Base-by-base conservation (phyloP, 92 coral and sea anemone species). In the Parazoanthus swiftii region DNA sequence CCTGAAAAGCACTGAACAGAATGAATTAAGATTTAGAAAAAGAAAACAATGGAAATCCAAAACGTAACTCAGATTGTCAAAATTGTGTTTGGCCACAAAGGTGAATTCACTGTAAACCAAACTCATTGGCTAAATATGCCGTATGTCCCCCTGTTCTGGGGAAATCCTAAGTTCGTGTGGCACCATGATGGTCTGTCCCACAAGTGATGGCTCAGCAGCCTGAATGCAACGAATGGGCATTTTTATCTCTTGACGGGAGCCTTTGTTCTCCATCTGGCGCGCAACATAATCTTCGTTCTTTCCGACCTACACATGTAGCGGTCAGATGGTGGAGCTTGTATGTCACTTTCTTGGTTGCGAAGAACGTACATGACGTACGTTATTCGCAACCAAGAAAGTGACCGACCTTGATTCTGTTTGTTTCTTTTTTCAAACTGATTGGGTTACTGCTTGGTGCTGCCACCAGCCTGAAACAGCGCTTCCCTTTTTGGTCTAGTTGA, bases 321-420 rank as follows among this genome's bases (percentile, higher is more conserved):
- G 79, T 90, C 90, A 44, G 81, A 90, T 20, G 93, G 93, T 72
- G 86, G 90, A 63, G 3, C 56, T 68, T 82, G 72, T 3, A 87
- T 88, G 67, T 35, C 37, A 10, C 93, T 91, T 35, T 68, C 74
- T 20, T 65, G 79, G 20, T 78, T 63, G 6, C 74, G 84, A 68
- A 88, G 70, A 14, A 77, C 58, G 89, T 81, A 75, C 91, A 8
- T 68, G 89, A 77, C 59, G 89, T 81, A 75, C 91, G 15, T 29
- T 29, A 29, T 29, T 29, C 33, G 33, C 33, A 29, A 29, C 33
- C 33, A 29, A 29, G 33, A 29, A 29, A 29, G 33, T 91, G 91
- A 51, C 89, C 88, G 1, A 91, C 84, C 65, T 88, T 25, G 37
- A 85, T 85, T 65, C 89, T 44, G 82, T 36, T 51, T 8, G 37